Base-by-base conservation (phyloP, 1,140 invertebrate species). In the Eupristina koningsbergeri region DNA sequence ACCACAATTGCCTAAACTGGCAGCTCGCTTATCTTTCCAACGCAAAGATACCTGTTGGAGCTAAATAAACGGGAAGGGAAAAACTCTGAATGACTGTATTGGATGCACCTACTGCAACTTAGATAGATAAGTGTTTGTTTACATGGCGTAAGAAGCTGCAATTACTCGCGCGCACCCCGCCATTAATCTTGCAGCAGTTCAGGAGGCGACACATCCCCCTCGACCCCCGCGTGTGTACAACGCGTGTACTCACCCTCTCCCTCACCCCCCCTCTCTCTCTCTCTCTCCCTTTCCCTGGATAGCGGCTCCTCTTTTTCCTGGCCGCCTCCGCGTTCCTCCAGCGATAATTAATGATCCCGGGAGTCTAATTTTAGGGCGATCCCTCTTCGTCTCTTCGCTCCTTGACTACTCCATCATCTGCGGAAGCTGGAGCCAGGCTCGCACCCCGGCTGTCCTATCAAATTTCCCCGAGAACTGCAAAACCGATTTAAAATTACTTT, bases 311-410 rank as follows among this genome's bases (percentile, higher is more conserved):
- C 47, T 0, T n/a, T 39, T 22, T 6, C 26, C 17, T 17, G 1
- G 5, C 85, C 47, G 47, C 47, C 41, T 45, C 13, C 41, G 41
- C 41, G 41, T 13, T 45, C 41, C 41, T 45, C 41, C 84, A 84
- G 82, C 85, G 90, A 90, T 92, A 91, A 92, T 92, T 92, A 91
- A 92, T 91, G 90, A 91, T 91, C 89, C 85, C 80, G 71, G 90
- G 88, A 89, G 89, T 91, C 90, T 90, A 89, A 89, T 91, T 89
- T 90, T 88, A 85, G 88, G 82, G 85, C 82, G 84, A 89, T 88
- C 86, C 77, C 87, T 89, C 86, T 83, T 74, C 86, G 84, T 77
- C 85, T 83, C 36, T 50, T 39, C 53, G 69, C 26, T 63, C 71
- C 84, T 76, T 41, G 58, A 64, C 76, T 64, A 22, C 58, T 78